Evolutionary conservation across 2,797 vertebrate species (phyloP), one percentile per base, ranked within the genome.

Genomic region (Premnoplex brunnescens): DNA sequence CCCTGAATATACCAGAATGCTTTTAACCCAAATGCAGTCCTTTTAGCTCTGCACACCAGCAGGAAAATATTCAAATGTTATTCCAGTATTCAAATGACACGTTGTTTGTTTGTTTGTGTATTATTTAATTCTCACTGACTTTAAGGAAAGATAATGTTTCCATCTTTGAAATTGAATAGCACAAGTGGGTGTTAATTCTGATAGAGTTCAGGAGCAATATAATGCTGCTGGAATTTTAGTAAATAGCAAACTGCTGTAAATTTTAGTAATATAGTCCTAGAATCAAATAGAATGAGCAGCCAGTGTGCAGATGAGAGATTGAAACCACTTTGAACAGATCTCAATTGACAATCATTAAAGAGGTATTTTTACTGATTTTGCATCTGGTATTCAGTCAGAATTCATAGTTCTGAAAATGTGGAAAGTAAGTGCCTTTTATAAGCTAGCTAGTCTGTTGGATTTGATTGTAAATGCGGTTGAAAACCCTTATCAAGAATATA

Each of bases 291-390:
- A 89, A 88, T 63, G 69, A 95, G 82, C 87, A 84, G 41, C 77
- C 72, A 73, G 52, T 89, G 80, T 96, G 60, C 52, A 96, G 59
- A 91, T 62, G 82, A 94, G 96, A 85, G 71, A 85, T 79, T 64
- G 78, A 95, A 80, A 59, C 41, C 63, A 27, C 62, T 90, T 86
- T 90, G 91, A 96, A 90, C 74, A 92, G 44, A 43, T 96, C 95
- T 95, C 86, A 97, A 74, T 51, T 82, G 52, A 37, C 72, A 91
- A 80, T 96, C 92, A 96, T 96, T 93, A 92, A 52, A 91, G 91
- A 54, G 85, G 34, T 27, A 76, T 71, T 93, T 96, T 91, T 73
- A 91, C 84, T 94, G 84, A 96, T 88, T 96, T 91, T 89, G 41
- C 54, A 89, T 91, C 62, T 91, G 39, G 28, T 85, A 79, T 83